A percentile compares a stretch with the other conserved stretches of the same genome.
Conservation (phyloP, 2,113 vertebrate species). For the Ophiodon elongatus region DNA sequence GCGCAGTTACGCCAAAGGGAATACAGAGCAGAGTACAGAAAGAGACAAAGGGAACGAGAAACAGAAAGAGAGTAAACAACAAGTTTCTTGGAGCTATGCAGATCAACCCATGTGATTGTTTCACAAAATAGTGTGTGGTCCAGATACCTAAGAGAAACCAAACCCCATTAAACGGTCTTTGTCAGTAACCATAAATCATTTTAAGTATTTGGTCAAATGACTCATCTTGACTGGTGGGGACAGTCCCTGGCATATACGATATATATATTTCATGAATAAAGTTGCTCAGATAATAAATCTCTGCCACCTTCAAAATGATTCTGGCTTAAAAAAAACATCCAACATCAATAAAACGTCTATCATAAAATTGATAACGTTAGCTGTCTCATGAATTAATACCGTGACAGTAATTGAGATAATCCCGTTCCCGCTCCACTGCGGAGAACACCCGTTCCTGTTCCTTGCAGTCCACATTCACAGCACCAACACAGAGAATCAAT, state of each 20-base stretch:
- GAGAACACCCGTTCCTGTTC: background rate
- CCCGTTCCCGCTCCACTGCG: background rate
- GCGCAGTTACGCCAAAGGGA: background rate
- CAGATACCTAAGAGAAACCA: background rate
- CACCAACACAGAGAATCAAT: background rate
- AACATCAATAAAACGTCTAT: background rate
- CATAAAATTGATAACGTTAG: slow-evolving; percentile 11
- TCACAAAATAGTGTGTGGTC: background rate
- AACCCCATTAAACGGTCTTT: background rate
- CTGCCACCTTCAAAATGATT: background rate
- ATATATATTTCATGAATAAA: slow-evolving; percentile 13
- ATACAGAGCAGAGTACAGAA: slow-evolving; percentile 1
- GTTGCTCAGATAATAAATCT: slow-evolving; percentile 26
- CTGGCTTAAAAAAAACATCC: background rate
- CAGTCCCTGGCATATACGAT: background rate
- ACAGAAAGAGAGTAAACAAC: background rate
- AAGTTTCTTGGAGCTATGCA: background rate
- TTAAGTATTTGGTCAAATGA: background rate
- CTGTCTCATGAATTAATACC: background rate
- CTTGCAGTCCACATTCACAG: background rate
- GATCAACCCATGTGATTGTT: background rate
- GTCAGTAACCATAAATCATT: background rate
- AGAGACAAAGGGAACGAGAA: background rate
- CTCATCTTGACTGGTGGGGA: background rate
- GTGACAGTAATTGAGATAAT: slow-evolving; percentile 11